phyloP scores from a whole-genome alignment of 1,140 invertebrate genomes.

The Zaprionus davidi region DNA sequence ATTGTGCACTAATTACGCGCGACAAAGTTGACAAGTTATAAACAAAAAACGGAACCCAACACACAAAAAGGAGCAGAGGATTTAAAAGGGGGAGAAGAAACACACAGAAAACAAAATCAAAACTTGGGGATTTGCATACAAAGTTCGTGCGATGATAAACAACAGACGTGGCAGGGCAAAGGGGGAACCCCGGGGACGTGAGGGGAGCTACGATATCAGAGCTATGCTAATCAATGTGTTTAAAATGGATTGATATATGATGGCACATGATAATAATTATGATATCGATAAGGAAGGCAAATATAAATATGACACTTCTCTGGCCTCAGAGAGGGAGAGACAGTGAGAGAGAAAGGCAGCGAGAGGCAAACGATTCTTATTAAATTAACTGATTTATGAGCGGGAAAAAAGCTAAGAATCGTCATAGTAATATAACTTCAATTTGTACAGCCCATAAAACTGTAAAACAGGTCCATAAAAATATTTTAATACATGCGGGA shows the following conservation, averaged over 20 bases:
- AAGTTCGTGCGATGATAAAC: slow-evolving; percentile 62
- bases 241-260: slow-evolving; percentile 26
- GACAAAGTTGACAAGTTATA: slow-evolving; percentile 25
- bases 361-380: not conserved
- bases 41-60: slow-evolving; percentile 18
- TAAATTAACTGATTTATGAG: slow-evolving; percentile 9
- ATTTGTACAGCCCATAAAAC: slow-evolving; percentile 1
- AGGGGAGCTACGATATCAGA: slow-evolving; percentile 17
- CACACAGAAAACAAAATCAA: slow-evolving; percentile 28
- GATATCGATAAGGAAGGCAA: slow-evolving; percentile 17
- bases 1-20: slow-evolving; percentile 20
- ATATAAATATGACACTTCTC: slow-evolving; percentile 12
- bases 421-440: slow-evolving; percentile 2
- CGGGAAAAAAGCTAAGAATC: not conserved
- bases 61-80: slow-evolving; percentile 5
- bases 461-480: not conserved
- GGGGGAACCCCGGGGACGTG: no score
- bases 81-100: not conserved
- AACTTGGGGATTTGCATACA: slow-evolving; percentile 65
- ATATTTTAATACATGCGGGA: not conserved
- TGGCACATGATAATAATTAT: slow-evolving; percentile 23
- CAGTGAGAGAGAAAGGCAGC: not conserved
- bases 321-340: not conserved
- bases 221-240: slow-evolving; percentile 68
- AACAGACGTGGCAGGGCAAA: not conserved